Base-by-base conservation (phyloP, 1,140 invertebrate species). In the Campodea augens region DNA sequence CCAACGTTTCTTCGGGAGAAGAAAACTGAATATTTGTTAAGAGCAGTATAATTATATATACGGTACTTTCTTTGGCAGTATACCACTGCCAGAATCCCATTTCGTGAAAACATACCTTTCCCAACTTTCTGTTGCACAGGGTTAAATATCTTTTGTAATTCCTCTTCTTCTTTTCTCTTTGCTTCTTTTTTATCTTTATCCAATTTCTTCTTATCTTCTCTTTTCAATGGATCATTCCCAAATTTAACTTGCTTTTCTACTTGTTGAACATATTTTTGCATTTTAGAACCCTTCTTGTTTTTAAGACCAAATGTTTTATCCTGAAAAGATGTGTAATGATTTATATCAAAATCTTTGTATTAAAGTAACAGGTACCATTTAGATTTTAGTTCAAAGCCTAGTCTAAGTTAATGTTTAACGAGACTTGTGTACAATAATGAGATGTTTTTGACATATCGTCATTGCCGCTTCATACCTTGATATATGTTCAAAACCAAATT, bases 251-350 rank as follows among this genome's bases (percentile, higher is more conserved):
- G 91, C 55, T 96, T 87, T 57, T 92, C 81, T 21, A 99, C 90
- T 74, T 95, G 90, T 57, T 93, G 84, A 55, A 99, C 97, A 61
- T 92, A 98, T 60, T 95, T 97, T 60, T 99, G 95, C 57, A 93
- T 88, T 61, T 99, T 98, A 2, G 84, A 83, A 43, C 96, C 95
- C 68, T 99, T 99, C 62, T 99, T 99, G 61, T 99, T 99, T 67
- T 99, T 99, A 50, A 99, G 70, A 38, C 96, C 96, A 68, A 99
- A 99, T 0, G 95, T 98, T 71, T 98, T 98, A 61, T 99, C 95
- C 89, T 98, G 60, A 36, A 64, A 61, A 51, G 42, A 49, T 41
- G 46, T 25, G 20, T 43, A 32, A 47, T 25, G 36, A 43, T 25
- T 29, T 15, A 48, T 44, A 38, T 18, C 46, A 45, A 38, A 25